These are phyloP conservation scores for Aleadryas rufinucha DNA, from an alignment of 2,113 vertebrate species.

Conservation along the genomic window DNA sequence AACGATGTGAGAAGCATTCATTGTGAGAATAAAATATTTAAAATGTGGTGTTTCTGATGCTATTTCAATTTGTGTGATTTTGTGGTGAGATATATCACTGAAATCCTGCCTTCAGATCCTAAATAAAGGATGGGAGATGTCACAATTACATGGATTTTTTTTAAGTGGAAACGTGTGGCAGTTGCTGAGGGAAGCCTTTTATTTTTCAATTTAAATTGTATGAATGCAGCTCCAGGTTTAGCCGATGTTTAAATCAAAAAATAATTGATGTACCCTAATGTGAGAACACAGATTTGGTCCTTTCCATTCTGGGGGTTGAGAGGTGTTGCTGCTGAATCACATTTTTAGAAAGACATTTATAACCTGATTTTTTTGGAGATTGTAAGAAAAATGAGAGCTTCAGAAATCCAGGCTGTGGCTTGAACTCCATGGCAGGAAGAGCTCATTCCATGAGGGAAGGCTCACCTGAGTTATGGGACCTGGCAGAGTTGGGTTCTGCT, in stretches of 20 bases:
- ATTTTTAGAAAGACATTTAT: neutral
- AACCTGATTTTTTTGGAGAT: neutral
- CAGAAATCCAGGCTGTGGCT: neutral
- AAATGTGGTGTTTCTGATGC: neutral
- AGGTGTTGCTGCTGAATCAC: neutral
- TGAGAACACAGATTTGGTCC: neutral
- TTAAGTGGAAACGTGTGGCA: neutral
- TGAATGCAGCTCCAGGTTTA: neutral
- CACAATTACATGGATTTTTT: neutral
- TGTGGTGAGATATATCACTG: neutral
- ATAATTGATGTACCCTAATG: neutral
- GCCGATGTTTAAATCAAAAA: neutral
- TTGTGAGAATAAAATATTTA: conserved; percentile 3
- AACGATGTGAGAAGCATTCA: neutral
- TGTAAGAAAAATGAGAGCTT: neutral
- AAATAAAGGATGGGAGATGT: neutral
- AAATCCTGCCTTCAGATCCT: neutral
- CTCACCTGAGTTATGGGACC: neutral
- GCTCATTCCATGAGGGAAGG: neutral
- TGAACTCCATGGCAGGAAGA: neutral
- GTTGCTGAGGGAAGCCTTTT: neutral
- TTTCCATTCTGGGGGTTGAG: neutral
- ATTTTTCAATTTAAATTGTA: neutral
- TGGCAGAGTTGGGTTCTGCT: neutral
- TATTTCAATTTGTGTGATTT: neutral